Base-by-base conservation (phyloP, 2,113 vertebrate species). In the Festucalex cinctus region DNA sequence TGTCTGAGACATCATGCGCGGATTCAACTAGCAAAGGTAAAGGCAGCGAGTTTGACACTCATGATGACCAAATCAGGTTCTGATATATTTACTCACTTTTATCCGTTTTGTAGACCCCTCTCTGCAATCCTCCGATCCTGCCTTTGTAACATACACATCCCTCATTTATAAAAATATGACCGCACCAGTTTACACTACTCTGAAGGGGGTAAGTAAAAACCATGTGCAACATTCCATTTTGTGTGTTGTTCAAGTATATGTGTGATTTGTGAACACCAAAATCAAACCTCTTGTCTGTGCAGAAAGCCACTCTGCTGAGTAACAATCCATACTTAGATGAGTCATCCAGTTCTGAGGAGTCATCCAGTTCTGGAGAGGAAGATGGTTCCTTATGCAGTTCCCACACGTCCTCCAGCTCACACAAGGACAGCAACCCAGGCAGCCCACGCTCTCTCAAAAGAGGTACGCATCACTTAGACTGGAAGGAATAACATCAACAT, bases 231-330 rank as follows among this genome's bases (percentile, higher is more conserved):
- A 35, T 14, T 19, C 6, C 17, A 13, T 57, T 28, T 12, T 53
- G 22, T 32, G 54, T 32, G 26, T 32, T 32, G 54, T 17, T 36
- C 20, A 19, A 32, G 16, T 46, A 28, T 26, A 3, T 28, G 16
- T 44, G 5, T 46, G 19, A 43, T 48, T 26, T 41, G 14, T 64
- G 51, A 65, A 7, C 16, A 5, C 6, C 8, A 19, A 19, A 8
- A n/a, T 20, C 10, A 19, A 8, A 14, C 28, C 20, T 28, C 12
- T 19, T 16, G 17, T n/a, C 9, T 59, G 49, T 9, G 19, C 87
- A 99, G 97, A 98, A 96, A 88, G 96, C 95, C 69, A 95, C 95
- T 58, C 93, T 98, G 74, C 91, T 97, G 85, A 98, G 95, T 89
- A 95, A 83, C 87, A 95, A 90, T 78, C 93, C 95, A 0, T 94